Evolutionary conservation across 2,113 vertebrate species (phyloP), one percentile per base, ranked within the genome.

Genomic region (Albula glossodonta): DNA sequence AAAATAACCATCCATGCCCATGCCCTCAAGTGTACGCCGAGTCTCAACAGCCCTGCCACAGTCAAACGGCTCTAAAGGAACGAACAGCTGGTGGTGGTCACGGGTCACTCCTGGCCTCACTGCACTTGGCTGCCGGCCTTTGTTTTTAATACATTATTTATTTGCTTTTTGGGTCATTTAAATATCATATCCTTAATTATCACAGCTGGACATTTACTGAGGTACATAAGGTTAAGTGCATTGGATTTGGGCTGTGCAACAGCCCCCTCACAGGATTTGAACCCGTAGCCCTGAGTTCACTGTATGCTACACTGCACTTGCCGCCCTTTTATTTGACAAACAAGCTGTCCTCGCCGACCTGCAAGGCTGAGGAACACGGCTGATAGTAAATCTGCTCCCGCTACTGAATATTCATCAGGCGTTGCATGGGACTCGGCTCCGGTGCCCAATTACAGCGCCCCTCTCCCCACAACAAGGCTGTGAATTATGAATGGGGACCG

Each of bases 401-500:
- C 31, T 51, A 22, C 15, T 17, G 57, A 57, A 50, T 84, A 66
- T 87, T 87, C 57, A 80, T 80, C 53, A 63, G 10, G 50, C 31
- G 52, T 48, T 80, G 70, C 50, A 52, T 85, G 53, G 56, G 12
- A 13, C 74, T 53, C 70, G 49, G 50, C 6, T 25, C 57, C 31
- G 53, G 48, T 78, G 78, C 80, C 79, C 85, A 78, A 83, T 86
- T 86, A 51, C 48, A 17, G 51, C 51, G 57, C 49, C 66, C 81
- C 5, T 22, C n/a, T 60, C 3, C 49, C 22, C 48, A 66, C 41
- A 52, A 85, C 31, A 80, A 63, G 53, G 57, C 77, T 25, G 22
- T 84, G 82, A 87, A 84, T 87, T 53, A 87, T 66, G 49, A 84
- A 87, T 66, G 41, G 15, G 13, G 41, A 78, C 51, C 22, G 41